A percentile compares a stretch with the other conserved stretches of the same genome.
Conservation (phyloP, 2,888 invertebrate genomes). For the Nemurella pictetii region DNA sequence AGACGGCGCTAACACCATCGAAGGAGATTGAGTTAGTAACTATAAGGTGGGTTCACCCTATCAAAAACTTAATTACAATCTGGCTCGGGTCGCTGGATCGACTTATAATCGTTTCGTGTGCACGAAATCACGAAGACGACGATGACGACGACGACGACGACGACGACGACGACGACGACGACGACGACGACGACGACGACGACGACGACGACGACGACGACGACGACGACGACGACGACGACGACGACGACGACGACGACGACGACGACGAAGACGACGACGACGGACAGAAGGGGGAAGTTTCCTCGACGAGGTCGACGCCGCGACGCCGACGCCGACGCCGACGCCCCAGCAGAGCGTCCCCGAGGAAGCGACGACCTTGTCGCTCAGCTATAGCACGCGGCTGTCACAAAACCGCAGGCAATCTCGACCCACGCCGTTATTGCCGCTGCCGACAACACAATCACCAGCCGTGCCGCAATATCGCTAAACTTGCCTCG, state of each 20-base stretch:
- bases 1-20: constrained; percentile 19
- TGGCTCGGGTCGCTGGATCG: constrained; percentile 6
- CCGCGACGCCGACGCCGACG: too few species aligned
- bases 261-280: not conserved
- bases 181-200: too few species aligned
- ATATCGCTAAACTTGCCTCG: not conserved
- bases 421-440: not conserved
- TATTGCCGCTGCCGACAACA: not conserved
- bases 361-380: not conserved
- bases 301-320: too few species aligned
- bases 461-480: not conserved
- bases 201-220: too few species aligned
- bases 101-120: constrained; percentile 19
- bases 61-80: constrained; percentile 32
- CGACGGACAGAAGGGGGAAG: too few species aligned
- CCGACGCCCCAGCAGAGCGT: not conserved
- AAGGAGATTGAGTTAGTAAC: constrained; percentile 24
- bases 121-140: not conserved
- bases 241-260: not conserved
- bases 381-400: not conserved
- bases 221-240: too few species aligned
- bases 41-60: constrained; percentile 10
- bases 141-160: not conserved
- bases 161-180: not conserved
- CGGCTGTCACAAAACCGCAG: not conserved